Percentiles rank a stretch among this genome's conserved stretches.
These are phyloP conservation scores for Drosophila yooni DNA, from an alignment of 2,888 invertebrate genomes.

Conservation along the genomic window DNA sequence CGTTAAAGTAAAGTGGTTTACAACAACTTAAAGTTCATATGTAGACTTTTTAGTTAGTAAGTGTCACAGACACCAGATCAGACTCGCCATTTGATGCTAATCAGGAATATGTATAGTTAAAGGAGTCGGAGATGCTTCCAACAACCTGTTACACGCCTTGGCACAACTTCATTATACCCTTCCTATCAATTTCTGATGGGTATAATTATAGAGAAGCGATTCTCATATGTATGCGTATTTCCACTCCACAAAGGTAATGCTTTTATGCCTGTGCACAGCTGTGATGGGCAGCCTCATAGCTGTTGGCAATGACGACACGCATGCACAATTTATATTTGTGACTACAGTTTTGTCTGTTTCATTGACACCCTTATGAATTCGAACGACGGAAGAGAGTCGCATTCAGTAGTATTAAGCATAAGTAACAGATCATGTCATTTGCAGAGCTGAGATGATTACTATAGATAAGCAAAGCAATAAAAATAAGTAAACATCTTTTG, in stretches of 20 bases:
- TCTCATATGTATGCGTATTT: background rate
- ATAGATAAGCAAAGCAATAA: background rate
- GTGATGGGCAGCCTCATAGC: background rate
- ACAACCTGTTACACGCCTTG: background rate
- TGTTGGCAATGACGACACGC: background rate
- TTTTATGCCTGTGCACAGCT: background rate
- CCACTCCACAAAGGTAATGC: background rate
- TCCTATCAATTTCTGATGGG: background rate
- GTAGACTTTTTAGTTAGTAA: background rate
- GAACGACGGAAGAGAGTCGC: background rate
- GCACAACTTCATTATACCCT: background rate
- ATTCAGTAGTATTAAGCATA: background rate
- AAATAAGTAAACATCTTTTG: background rate
- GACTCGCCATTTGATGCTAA: background rate
- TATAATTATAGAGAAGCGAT: background rate
- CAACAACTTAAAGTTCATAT: background rate
- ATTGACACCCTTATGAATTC: background rate
- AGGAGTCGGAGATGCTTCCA: background rate
- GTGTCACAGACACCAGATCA: background rate
- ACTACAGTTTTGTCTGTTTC: background rate
- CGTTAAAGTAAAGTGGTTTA: background rate
- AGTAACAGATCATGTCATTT: background rate
- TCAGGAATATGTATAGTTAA: background rate
- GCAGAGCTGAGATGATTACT: background rate
- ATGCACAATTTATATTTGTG: background rate